These are phyloP conservation scores for Heterotis niloticus DNA, from an alignment of 2,113 vertebrate genomes.

Conservation along the genomic window DNA sequence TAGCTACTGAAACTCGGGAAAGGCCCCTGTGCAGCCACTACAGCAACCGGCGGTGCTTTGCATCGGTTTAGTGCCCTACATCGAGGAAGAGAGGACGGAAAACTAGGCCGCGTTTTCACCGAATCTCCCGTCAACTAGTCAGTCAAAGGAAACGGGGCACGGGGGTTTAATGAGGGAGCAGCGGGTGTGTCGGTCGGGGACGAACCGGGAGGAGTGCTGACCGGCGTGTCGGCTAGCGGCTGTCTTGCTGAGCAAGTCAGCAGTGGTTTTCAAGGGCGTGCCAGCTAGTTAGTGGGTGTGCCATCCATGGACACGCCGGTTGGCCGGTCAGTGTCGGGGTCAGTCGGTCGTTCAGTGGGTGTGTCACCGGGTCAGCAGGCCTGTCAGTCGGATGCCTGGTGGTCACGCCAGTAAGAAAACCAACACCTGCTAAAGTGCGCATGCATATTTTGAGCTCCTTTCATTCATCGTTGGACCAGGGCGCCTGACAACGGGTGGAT, in stretches of 20 bases:
- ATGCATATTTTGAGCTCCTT: neutral
- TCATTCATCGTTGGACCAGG: neutral
- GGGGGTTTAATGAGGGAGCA: neutral
- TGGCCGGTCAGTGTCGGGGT: too few relatives aligned
- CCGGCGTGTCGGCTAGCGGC: too few relatives aligned
- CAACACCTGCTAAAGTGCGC: too few relatives aligned
- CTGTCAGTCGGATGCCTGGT: too few relatives aligned
- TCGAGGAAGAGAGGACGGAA: neutral
- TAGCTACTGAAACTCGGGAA: slow-evolving; percentile 7
- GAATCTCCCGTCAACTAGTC: neutral
- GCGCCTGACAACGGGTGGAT: too few relatives aligned
- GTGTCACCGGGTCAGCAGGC: neutral
- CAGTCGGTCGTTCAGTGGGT: neutral
- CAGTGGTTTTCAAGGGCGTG: too few relatives aligned
- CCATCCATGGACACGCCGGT: too few relatives aligned
- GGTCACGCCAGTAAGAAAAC: too few relatives aligned
- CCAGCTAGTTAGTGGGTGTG: too few relatives aligned
- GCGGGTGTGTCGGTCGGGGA: slow-evolving; percentile 47
- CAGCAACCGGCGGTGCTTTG: slow-evolving; percentile 21
- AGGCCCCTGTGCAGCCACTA: neutral
- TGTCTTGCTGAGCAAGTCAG: too few relatives aligned
- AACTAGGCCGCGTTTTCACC: slow-evolving; percentile 7
- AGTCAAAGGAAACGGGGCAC: too few relatives aligned
- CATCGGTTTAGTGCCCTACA: slow-evolving; percentile 18
- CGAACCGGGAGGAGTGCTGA: slow-evolving; percentile 31